Evolutionary conservation across 2,888 invertebrate species (phyloP), one percentile per base, ranked within the genome.

Genomic region (Selenia dentaria): DNA sequence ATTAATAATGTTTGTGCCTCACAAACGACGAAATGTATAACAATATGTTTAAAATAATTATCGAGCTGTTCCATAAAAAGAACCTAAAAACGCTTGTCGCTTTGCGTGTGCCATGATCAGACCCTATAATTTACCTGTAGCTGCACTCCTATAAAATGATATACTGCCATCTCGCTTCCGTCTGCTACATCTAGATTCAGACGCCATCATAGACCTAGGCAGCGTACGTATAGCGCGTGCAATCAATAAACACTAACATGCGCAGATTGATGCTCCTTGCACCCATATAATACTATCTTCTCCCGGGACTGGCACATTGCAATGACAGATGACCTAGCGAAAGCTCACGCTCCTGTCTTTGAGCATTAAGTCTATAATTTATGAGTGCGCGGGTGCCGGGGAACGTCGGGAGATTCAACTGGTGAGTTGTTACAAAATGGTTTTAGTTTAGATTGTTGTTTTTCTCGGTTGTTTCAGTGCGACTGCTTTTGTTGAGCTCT

Each of bases 261-360:
- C 54, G 54, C 54, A 35, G 51, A 49, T 43, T 43, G 39, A 49
- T 51, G 49, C 51, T 51, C 49, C 13, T 38, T 55, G 49, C 54
- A 55, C 46, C 46, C 2, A 11, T 36, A 36, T 36, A 36, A 36
- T 36, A 36, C 26, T 14, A 29, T 39, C 29, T 33, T 16, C 38
- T 31, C 40, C 26, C 2, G 36, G 29, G 24, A 28, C 16, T 6
- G 0, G 24, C 26, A 24, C 45, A 54, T 39, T 55, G 51, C 54
- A 43, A 29, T 46, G 48, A 34, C 46, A 33, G 48, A 51, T 50
- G 49, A 48, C 48, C 44, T 41, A 29, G 48, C 33, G 54, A 38
- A 25, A 44, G 37, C 4, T 8, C 47, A 46, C 37, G 40, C 9
- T 38, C 33, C 35, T 3, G 16, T 16, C 3, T 16, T 2, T 2